phyloP scores from a whole-genome alignment of 2,113 vertebrate genomes.

The Lamprotornis superbus region DNA sequence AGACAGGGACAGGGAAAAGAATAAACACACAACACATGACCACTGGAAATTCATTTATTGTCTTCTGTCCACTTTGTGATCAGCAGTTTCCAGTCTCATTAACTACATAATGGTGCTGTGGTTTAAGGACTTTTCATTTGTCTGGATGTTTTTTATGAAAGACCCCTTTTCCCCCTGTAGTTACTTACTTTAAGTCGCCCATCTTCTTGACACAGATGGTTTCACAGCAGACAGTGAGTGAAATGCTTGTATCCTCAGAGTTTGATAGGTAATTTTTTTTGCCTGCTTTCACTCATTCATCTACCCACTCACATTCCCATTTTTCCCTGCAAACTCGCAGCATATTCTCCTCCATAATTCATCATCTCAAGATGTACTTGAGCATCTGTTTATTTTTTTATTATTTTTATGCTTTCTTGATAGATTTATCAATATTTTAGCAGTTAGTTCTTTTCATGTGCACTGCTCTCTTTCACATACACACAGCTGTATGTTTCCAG shows the following conservation, averaged over 20 bases:
- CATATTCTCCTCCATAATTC: slow-evolving; percentile 70
- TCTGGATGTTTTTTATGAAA: not conserved
- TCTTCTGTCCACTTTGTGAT: not conserved
- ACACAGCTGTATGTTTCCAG: not conserved
- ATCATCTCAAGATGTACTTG: slow-evolving; percentile 72
- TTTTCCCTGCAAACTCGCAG: not conserved
- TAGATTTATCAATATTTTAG: slow-evolving; percentile 79
- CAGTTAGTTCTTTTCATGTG: slow-evolving; percentile 63
- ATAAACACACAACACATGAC: not conserved
- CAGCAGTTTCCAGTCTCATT: not conserved
- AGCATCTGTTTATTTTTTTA: slow-evolving; percentile 79
- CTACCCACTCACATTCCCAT: slow-evolving; percentile 28
- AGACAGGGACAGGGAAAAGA: not conserved
- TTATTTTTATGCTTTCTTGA: slow-evolving; percentile 73
- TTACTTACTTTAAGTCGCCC: not conserved
- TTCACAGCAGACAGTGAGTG: slow-evolving; percentile 11
- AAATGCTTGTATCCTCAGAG: not conserved
- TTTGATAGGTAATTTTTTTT: slow-evolving; percentile 10
- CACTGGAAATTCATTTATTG: not conserved
- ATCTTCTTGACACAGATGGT: slow-evolving; percentile 10
- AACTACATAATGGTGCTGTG: not conserved
- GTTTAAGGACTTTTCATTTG: not conserved
- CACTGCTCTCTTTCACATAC: slow-evolving; percentile 39
- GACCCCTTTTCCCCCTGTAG: not conserved
- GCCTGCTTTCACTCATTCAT: not conserved